Conservation (phyloP, 2,888 invertebrate species). For the Idaea aversata region DNA sequence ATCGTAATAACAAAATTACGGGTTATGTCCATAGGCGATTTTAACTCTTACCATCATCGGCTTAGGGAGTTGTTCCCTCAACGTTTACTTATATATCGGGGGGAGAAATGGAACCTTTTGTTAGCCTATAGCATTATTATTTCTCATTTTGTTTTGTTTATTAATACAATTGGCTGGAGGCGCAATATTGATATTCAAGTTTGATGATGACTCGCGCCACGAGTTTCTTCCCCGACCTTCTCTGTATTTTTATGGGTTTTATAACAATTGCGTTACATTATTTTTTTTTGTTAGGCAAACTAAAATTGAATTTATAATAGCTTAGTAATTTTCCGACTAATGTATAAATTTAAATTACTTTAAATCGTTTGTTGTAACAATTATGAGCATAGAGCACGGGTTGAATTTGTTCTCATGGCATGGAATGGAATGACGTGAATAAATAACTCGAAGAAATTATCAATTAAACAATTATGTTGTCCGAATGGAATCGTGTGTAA, state of each 20-base stretch:
- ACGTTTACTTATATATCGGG: constrained; percentile 63
- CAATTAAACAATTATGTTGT: constrained; percentile 82
- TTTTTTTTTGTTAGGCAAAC: constrained; percentile 54
- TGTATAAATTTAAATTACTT: constrained; percentile 12
- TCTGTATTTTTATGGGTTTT: constrained; percentile 73
- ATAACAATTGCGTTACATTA: constrained; percentile 53
- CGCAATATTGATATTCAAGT: constrained; percentile 81
- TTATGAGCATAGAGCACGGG: constrained; percentile 59
- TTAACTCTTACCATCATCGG: constrained; percentile 59
- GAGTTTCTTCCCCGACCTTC: constrained; percentile 63
- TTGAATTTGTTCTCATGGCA: constrained; percentile 59
- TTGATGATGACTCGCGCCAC: constrained; percentile 75
- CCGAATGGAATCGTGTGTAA: constrained; percentile 81
- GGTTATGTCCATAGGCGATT: constrained; percentile 65
- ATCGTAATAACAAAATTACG: constrained; percentile 80
- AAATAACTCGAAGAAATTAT: constrained; percentile 80
- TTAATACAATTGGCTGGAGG: constrained; percentile 81
- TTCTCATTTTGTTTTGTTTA: constrained; percentile 81
- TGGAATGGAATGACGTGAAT: constrained; percentile 76
- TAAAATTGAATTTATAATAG: constrained; percentile 37
- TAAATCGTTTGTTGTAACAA: constrained; percentile 4
- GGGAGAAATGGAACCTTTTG: constrained; percentile 81
- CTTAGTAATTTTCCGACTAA: background rate
- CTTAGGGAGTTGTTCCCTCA: constrained; percentile 62
- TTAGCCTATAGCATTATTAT: constrained; percentile 81